phyloP scores from a whole-genome alignment of 2,797 vertebrate genomes.

The Anguilla marmorata region DNA sequence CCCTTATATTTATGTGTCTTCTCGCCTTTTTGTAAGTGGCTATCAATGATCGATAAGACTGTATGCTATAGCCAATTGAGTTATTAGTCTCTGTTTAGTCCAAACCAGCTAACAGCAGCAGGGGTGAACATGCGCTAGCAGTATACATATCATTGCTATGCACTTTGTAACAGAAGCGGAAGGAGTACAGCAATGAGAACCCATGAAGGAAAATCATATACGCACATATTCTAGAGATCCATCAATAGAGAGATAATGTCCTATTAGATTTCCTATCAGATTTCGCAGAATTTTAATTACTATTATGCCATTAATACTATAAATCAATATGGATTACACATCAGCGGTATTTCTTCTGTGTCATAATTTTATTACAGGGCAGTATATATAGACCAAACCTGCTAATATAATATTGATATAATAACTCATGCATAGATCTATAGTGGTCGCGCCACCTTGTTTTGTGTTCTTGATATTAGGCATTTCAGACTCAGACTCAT shows the following conservation, averaged over 20 bases:
- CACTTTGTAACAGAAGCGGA: neutral
- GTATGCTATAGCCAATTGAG: neutral
- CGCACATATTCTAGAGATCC: neutral
- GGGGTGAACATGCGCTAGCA: neutral
- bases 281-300: neutral
- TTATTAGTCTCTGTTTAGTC: neutral
- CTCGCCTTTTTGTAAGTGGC: neutral
- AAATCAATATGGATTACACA: conserved; percentile 24
- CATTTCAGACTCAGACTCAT: neutral
- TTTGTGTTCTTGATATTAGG: neutral
- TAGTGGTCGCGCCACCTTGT: conserved; percentile 23
- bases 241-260: conserved; percentile 6
- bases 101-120: neutral
- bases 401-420: conserved; percentile 30
- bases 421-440: conserved; percentile 42
- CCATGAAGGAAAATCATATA: neutral
- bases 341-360: conserved; percentile 19
- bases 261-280: neutral
- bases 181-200: neutral
- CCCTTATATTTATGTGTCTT: neutral
- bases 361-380: conserved; percentile 30
- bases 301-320: neutral
- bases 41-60: neutral
- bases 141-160: neutral
- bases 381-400: conserved; percentile 32